Evolutionary conservation across 2,888 invertebrate species (phyloP).

Genomic region (Spisula solida): DNA sequence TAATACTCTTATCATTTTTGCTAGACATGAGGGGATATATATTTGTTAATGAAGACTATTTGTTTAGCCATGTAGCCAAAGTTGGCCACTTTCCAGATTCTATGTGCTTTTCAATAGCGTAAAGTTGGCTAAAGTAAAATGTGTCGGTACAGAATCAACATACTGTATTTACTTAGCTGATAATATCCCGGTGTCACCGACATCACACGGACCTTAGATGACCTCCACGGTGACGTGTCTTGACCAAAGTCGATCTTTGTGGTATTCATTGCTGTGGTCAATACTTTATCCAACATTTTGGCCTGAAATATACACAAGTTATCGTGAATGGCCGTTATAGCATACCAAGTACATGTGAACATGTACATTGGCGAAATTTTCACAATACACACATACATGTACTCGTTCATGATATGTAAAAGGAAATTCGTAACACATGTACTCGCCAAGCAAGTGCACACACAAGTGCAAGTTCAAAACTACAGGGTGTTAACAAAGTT

Average conservation of each 20-base stretch:
- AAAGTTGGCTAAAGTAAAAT: neutral
- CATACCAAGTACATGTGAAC: neutral
- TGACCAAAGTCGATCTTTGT: slow-evolving; percentile 12
- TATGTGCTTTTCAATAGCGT: neutral
- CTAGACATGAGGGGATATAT: too few relatives aligned
- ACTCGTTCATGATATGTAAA: neutral
- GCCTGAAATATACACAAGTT: neutral
- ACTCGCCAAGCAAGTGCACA: too few relatives aligned
- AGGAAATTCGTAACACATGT: too few relatives aligned
- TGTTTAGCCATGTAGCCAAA: neutral
- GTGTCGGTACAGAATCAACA: slow-evolving; percentile 1
- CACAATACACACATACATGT: neutral
- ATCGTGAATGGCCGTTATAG: neutral
- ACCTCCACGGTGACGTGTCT: neutral
- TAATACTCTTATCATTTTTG: too few relatives aligned
- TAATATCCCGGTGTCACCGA: slow-evolving; percentile 27
- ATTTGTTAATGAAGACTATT: too few relatives aligned
- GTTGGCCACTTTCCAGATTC: neutral
- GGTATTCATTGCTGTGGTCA: neutral
- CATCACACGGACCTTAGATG: slow-evolving; percentile 27
- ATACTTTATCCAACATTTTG: neutral
- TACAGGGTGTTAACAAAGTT: too few relatives aligned
- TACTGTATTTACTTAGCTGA: slow-evolving; percentile 25
- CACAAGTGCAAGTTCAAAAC: too few relatives aligned
- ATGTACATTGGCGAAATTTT: neutral